Conservation (phyloP, 2,797 vertebrate genomes). For the Amniataba percoides region DNA sequence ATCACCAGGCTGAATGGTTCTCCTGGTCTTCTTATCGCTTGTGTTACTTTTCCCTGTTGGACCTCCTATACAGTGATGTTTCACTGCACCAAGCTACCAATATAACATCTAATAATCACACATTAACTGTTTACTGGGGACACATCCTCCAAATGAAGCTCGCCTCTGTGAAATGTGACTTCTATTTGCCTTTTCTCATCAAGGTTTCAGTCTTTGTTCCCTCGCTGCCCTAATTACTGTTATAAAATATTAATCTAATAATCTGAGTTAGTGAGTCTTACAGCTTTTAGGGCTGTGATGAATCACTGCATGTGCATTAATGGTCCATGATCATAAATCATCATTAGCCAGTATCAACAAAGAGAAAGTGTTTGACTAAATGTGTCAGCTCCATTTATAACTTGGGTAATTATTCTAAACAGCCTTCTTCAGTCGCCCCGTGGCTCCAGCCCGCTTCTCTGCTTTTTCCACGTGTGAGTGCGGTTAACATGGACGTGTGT, state of each 20-base stretch:
- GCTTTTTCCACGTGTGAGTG: background rate
- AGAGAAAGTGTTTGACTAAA: slow-evolving; percentile 71
- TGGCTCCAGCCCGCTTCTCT: slow-evolving; percentile 1
- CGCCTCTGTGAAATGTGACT: slow-evolving; percentile 35
- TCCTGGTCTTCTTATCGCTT: background rate
- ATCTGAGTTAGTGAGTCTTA: slow-evolving; percentile 66
- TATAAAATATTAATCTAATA: slow-evolving; percentile 74
- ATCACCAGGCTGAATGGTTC: background rate
- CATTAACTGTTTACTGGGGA: slow-evolving; percentile 2
- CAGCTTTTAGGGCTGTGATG: slow-evolving; percentile 68
- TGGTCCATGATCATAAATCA: slow-evolving; percentile 69
- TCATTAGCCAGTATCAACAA: slow-evolving; percentile 75
- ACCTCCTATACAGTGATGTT: background rate
- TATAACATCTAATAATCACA: background rate
- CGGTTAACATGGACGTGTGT: background rate
- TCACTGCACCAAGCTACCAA: background rate
- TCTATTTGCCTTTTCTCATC: slow-evolving; percentile 35
- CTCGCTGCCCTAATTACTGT: slow-evolving; percentile 58
- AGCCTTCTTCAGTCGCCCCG: slow-evolving; percentile 41
- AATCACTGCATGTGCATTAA: slow-evolving; percentile 66
- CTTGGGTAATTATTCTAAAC: slow-evolving; percentile 61
- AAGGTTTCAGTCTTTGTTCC: slow-evolving; percentile 27
- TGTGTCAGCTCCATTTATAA: slow-evolving; percentile 72
- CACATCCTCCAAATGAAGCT: slow-evolving; percentile 9
- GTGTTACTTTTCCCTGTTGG: background rate